Conservation (phyloP, 2,888 invertebrate genomes). For the Creontiades dilutus region DNA sequence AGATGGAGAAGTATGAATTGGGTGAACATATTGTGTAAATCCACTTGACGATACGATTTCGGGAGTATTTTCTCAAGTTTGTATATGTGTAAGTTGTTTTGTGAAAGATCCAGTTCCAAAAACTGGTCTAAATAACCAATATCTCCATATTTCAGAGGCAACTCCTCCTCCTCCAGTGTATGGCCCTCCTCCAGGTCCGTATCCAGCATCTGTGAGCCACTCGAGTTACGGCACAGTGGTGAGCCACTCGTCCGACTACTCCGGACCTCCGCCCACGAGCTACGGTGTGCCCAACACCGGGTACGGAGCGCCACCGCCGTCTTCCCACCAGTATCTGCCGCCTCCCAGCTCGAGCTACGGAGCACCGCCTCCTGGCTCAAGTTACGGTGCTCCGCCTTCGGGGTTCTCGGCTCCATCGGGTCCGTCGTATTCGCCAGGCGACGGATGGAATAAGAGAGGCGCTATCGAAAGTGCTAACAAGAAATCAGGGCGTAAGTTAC, state of each 20-base stretch:
- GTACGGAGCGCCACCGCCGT: conserved; percentile 38
- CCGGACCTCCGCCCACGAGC: conserved; percentile 71
- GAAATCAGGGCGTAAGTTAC: conserved; percentile 23
- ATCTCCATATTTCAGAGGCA: neutral
- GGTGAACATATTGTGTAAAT: too few relatives aligned
- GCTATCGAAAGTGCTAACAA: neutral
- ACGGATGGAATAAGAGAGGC: conserved; percentile 52
- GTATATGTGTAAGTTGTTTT: too few relatives aligned
- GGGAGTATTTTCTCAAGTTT: too few relatives aligned
- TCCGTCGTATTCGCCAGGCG: conserved; percentile 13
- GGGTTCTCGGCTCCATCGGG: conserved; percentile 28
- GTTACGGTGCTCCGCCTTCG: conserved; percentile 40
- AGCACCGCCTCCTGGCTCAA: neutral
- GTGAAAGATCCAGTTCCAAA: neutral
- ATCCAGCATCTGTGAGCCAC: conserved; percentile 68
- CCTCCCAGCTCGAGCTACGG: neutral
- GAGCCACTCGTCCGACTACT: conserved; percentile 58
- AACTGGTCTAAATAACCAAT: neutral
- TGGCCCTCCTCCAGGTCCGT: conserved; percentile 73
- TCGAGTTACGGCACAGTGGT: conserved; percentile 39
- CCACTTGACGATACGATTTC: too few relatives aligned
- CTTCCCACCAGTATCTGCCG: neutral
- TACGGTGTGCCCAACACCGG: conserved; percentile 68
- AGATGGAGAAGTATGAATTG: too few relatives aligned
- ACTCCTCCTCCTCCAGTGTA: conserved; percentile 78